These are phyloP conservation scores for Trinectes maculatus DNA, from an alignment of 2,113 vertebrate species.

Conservation along the genomic window DNA sequence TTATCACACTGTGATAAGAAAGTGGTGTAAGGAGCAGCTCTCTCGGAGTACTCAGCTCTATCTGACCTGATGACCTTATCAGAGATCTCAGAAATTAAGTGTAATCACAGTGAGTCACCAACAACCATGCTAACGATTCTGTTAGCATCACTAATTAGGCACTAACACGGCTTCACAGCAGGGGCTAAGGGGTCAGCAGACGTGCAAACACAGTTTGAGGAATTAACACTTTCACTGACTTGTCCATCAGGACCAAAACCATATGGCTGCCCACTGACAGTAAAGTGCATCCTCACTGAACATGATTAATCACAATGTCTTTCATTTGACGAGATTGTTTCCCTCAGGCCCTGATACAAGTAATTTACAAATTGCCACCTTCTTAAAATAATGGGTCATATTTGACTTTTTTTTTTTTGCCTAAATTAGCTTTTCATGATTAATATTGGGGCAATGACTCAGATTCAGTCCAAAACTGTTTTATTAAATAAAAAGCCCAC, in stretches of 20 bases:
- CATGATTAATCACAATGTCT: background rate
- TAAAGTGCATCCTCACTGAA: conserved; percentile 5
- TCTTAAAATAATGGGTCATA: too few species aligned
- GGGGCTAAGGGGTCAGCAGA: conserved; percentile 63
- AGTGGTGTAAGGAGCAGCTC: conserved; percentile 12
- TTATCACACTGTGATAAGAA: conserved; percentile 12
- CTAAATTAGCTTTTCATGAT: too few species aligned
- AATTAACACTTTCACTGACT: conserved; percentile 58
- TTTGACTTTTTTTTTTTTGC: too few species aligned
- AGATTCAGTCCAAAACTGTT: conserved; percentile 34
- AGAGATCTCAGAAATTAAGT: conserved; percentile 74
- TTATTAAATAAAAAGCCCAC: conserved; percentile 83
- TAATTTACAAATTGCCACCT: too few species aligned
- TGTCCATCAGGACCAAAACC: conserved; percentile 20
- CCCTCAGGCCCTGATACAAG: background rate
- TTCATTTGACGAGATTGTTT: conserved; percentile 10
- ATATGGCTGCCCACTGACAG: conserved; percentile 12
- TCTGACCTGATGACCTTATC: conserved; percentile 73
- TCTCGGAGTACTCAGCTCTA: conserved; percentile 69
- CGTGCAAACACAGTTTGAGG: conserved; percentile 60
- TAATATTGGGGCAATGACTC: too few species aligned
- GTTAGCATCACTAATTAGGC: conserved; percentile 63
- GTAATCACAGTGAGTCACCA: conserved; percentile 74
- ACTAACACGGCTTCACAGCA: conserved; percentile 67
- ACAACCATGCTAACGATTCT: conserved; percentile 68